These are phyloP conservation scores for Scrobipalpa atriplicella DNA, from an alignment of 2,888 invertebrate genomes.

Conservation along the genomic window DNA sequence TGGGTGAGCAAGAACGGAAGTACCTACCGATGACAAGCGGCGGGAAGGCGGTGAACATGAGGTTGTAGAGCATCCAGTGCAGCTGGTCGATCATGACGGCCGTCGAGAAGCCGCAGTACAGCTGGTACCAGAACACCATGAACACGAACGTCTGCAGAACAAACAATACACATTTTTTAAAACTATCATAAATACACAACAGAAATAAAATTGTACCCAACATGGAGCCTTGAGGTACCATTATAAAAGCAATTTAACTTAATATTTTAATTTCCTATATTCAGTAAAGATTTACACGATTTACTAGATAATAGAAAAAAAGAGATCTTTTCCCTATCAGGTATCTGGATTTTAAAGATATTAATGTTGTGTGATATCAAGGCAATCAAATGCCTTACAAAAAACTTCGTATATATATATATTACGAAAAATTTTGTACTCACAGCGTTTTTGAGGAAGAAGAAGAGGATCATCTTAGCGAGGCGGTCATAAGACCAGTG, in stretches of 20 bases:
- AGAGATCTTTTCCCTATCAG: too few species aligned
- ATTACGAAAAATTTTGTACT: conserved; percentile 59
- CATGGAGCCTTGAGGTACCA: background rate
- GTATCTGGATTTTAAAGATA: background rate
- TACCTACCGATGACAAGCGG: conserved; percentile 93
- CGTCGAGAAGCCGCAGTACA: conserved; percentile 97
- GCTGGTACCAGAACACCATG: conserved; percentile 97
- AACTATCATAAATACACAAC: background rate
- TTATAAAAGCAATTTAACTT: background rate
- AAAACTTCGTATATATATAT: background rate
- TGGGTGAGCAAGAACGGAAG: too few species aligned
- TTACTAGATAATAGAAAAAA: background rate
- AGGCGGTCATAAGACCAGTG: conserved; percentile 98
- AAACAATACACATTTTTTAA: background rate
- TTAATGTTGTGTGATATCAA: background rate
- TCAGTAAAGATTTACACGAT: too few species aligned
- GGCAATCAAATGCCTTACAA: background rate
- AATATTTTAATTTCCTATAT: background rate
- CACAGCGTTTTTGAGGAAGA: conserved; percentile 98
- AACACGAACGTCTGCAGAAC: conserved; percentile 93
- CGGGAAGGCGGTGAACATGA: conserved; percentile 97
- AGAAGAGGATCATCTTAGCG: conserved; percentile 96
- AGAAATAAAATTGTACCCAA: background rate
- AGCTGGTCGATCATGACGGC: conserved; percentile 98
- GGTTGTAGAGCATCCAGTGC: conserved; percentile 97